A percentile compares a stretch with the other conserved stretches of the same genome.
phyloP scores from a whole-genome alignment of 1,140 invertebrate species.

The Drepana arcuata region DNA sequence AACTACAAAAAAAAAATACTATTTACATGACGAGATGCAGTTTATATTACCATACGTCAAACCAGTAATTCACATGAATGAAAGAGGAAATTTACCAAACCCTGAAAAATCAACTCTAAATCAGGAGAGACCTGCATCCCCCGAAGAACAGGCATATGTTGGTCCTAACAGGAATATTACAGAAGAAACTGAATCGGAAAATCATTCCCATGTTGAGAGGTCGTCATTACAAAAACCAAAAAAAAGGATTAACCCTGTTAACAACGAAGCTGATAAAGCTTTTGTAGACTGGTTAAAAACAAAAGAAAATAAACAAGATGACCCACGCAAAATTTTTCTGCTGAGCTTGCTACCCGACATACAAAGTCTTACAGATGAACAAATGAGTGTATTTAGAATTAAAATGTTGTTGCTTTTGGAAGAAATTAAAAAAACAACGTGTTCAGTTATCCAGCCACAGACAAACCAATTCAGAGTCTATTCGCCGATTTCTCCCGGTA shows the following conservation, averaged over 20 bases:
- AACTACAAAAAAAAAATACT: not conserved
- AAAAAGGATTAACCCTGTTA: not conserved
- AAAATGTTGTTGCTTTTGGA: not conserved
- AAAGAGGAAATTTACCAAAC: not conserved
- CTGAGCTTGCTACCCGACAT: not conserved
- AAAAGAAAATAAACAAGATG: not conserved
- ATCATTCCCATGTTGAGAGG: not conserved
- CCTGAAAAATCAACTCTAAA: not conserved
- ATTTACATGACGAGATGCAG: conserved; percentile 2
- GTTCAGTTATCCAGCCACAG: not conserved
- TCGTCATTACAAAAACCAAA: not conserved
- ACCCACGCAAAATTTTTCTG: not conserved
- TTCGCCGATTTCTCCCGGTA: not conserved
- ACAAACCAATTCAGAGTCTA: not conserved
- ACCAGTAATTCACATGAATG: not conserved
- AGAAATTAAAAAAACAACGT: not conserved
- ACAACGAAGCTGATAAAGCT: conserved; percentile 1
- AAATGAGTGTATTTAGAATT: not conserved
- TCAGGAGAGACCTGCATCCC: not conserved
- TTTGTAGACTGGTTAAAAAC: not conserved
- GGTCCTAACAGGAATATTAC: not conserved
- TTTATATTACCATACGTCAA: conserved; percentile 1
- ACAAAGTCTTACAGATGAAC: conserved; percentile 1
- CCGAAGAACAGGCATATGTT: not conserved
- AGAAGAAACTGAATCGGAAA: not conserved